Evolutionary conservation across 2,888 invertebrate species (phyloP), one percentile per base, ranked within the genome.

Genomic region (Apamea sordens): DNA sequence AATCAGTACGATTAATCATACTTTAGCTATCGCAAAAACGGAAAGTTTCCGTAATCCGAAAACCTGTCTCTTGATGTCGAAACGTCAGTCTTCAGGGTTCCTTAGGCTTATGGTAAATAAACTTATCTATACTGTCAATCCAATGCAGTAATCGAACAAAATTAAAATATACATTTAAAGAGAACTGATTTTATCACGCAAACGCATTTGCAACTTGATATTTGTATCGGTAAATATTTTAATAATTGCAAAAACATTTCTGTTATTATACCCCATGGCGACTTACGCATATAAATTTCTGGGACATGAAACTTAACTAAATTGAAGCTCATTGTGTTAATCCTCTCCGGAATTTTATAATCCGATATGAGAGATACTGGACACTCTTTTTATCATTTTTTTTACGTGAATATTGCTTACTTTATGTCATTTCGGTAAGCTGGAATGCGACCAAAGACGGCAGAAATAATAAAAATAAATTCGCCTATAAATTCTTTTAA

Each of bases 1-100:
- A 86, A 93, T 94, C 93, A 84, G 82, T 89, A 85, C 89, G 89
- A 93, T 93, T 93, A 93, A 93, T 94, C 92, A 93, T 93, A 90
- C 89, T 91, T 92, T 90, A 85, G 90, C 91, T 92, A 92, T 91
- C 91, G 90, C 92, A 92, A 92, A 93, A 92, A 92, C 91, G 86
- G 92, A 92, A 92, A 91, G 93, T 85, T 87, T n/a, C n/a, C 79
- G 89, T 91, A 92, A 91, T 91, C 88, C 88, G 76, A 88, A 84
- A 90, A 92, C 92, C 91, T 90, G 93, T 91, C 89, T 89, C 86
- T 84, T 84, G 86, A 87, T 86, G 76, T 89, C 75, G 80, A 86
- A 89, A 89, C 83, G 85, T 85, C 85, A 86, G 80, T 63, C 77
- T 86, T 85, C 85, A 80, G 84, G 82, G 78, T 86, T 85, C 82